phyloP scores from a whole-genome alignment of 2,888 invertebrate genomes.

The Spilarctia lutea region DNA sequence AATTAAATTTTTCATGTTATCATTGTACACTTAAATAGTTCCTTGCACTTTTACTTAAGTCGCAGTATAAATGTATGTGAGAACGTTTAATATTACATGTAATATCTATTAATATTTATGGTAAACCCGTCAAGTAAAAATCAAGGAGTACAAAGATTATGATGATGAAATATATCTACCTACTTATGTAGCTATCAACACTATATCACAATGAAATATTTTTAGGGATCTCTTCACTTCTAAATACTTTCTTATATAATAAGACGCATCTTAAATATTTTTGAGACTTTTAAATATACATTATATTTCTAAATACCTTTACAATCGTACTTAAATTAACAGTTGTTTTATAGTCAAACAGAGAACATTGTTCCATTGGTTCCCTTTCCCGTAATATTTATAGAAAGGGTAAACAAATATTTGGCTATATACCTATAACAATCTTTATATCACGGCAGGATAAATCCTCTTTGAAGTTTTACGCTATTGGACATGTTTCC shows the following conservation, averaged over 20 bases:
- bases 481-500: constrained; percentile 54
- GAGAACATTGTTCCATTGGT: not conserved
- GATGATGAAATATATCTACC: constrained; percentile 16
- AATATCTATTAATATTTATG: constrained; percentile 19
- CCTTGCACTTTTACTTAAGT: constrained; percentile 64
- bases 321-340: not conserved
- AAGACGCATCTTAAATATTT: not conserved
- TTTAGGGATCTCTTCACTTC: constrained; percentile 16
- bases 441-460: not conserved
- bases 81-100: constrained; percentile 14
- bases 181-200: constrained; percentile 27
- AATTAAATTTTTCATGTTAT: constrained; percentile 4
- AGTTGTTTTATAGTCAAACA: not conserved
- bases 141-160: constrained; percentile 54
- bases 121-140: constrained; percentile 60
- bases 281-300: not conserved
- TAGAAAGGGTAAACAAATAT: not conserved
- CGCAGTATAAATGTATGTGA: constrained; percentile 10
- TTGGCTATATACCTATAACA: not conserved
- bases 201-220: constrained; percentile 57
- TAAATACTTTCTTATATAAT: constrained; percentile 5
- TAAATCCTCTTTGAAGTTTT: constrained; percentile 1
- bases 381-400: not conserved
- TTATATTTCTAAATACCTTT: not conserved
- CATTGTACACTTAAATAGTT: constrained; percentile 23